Percentiles rank a stretch among this genome's conserved stretches.
These are phyloP conservation scores for Argyrosomus japonicus DNA, from an alignment of 2,113 vertebrate genomes.

Conservation along the genomic window DNA sequence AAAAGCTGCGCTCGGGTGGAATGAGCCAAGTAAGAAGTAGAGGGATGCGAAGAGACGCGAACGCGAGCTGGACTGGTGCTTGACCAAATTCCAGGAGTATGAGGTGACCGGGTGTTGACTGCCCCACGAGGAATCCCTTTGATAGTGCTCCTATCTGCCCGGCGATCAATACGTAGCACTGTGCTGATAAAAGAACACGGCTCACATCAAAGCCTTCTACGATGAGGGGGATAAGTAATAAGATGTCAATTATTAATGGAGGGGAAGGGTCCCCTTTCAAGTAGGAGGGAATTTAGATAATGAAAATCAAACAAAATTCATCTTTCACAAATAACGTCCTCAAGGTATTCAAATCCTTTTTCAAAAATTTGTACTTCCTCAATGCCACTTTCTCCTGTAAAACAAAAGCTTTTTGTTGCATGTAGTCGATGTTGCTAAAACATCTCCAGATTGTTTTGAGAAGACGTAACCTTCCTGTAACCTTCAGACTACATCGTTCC, in stretches of 20 bases:
- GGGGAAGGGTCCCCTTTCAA: constrained; percentile 82
- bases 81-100: constrained; percentile 80
- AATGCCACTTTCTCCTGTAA: not conserved
- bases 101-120: constrained; percentile 76
- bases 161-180: constrained; percentile 77
- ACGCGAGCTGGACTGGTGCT: constrained; percentile 43
- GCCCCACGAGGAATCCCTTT: constrained; percentile 82
- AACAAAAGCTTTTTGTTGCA: constrained; percentile 22
- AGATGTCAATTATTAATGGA: constrained; percentile 83
- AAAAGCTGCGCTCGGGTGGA: constrained; percentile 41
- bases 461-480: constrained; percentile 25
- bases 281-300: constrained; percentile 75
- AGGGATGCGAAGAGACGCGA: constrained; percentile 39
- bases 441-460: constrained; percentile 18
- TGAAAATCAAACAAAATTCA: constrained; percentile 78
- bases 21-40: constrained; percentile 27
- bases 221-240: constrained; percentile 72
- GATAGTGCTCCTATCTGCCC: constrained; percentile 79
- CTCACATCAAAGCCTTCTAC: constrained; percentile 80
- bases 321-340: constrained; percentile 60
- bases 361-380: not conserved
- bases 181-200: constrained; percentile 75
- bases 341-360: constrained; percentile 49
- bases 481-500: constrained; percentile 25
- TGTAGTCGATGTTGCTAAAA: not conserved